Evolutionary conservation across 2,113 vertebrate genomes (phyloP), one percentile per base, ranked within the genome.

Genomic region (Blennius ocellaris): DNA sequence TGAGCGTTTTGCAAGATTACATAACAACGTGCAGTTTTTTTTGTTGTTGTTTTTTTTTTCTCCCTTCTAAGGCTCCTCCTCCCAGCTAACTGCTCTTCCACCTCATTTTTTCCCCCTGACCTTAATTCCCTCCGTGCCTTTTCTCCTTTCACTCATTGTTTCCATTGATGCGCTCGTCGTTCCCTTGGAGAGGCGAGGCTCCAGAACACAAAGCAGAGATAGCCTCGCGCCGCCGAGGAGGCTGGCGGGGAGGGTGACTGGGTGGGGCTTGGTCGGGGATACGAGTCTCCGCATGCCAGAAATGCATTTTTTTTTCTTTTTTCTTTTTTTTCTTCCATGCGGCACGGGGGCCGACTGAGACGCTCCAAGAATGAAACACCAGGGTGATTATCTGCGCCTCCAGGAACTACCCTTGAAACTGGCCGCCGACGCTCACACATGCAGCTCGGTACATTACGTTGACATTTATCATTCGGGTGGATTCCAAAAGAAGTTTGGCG

Each of bases 81-180:
- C 63, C 39, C n/a, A 10, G 38, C 64, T 72, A 51, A 15, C 53
- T 51, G 51, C 73, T 66, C 73, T 66, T 73, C 43, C 47, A 57
- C 0, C 48, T 21, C 37, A 37, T 67, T 68, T 56, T 30, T 30
- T 30, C 21, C 21, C 47, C 57, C 38, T 66, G 73, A 80, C 69
- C 69, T 61, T 9, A 60, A 71, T 57, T 79, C 64, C 65, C 66
- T 67, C 48, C 36, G 30, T 54, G 60, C 16, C 39, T 57, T 45
- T 59, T 36, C 45, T 66, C 21, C 45, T 58, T 65, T 64, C 38
- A 58, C 6, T 80, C 60, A 52, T 39, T 47, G 57, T 68, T 64
- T 73, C 69, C 69, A 58, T 62, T 40, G 14, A 67, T 8, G 63
- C 9, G 15, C 43, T 9, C 11, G 47, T 58, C 50, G 48, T 69